Base-by-base conservation (phyloP, 92 coral and sea anemone genomes). In the Zoanthus solanderi region DNA sequence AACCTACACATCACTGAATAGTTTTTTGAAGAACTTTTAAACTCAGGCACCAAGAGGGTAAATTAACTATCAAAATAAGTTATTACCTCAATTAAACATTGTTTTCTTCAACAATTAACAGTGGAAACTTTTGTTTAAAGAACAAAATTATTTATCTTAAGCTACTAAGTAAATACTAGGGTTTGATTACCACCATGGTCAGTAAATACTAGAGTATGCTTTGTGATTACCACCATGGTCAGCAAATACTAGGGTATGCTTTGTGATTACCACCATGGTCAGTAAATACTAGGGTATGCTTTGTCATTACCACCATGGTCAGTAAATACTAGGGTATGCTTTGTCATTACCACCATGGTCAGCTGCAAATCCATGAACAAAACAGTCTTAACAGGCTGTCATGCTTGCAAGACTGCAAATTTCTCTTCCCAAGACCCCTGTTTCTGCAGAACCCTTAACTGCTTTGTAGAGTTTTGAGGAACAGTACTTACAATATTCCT, bases 401-500 rank as follows among this genome's bases (percentile, higher is more conserved):
- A 75, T 81, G 61, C 89, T 85, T 75, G 89, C 89, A 85, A 85
- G 89, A 85, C 47, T 85, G 42, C 89, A 76, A 75, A 86, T 86
- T 86, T 86, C 89, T 5, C 54, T 42, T 61, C 65, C 52, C 52
- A 86, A 86, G 23, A 58, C 52, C 52, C 83, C 89, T 23, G 89
- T 52, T 75, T 57, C 76, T 63, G 29, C 69, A 63, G n/a, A 12
- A 12, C 23, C 7, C 23, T 12, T 1, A 63, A 63, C 69, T 12
- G 69, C 69, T 16, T 16, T 63, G 23, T 63, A 63, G 23, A 63
- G 69, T 6, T 12, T 12, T 12, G 29, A 63, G 17, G 69, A 12
- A 63, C 69, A 63, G 23, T 12, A 12, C 23, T 12, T 54, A 75
- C 84, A 86, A 57, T 18, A 37, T 75, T 57, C 52, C 87, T 56